These are phyloP conservation scores for Bolinopsis microptera DNA, from an alignment of 37 sponge, comb jelly and placozoan species.

Conservation along the genomic window DNA sequence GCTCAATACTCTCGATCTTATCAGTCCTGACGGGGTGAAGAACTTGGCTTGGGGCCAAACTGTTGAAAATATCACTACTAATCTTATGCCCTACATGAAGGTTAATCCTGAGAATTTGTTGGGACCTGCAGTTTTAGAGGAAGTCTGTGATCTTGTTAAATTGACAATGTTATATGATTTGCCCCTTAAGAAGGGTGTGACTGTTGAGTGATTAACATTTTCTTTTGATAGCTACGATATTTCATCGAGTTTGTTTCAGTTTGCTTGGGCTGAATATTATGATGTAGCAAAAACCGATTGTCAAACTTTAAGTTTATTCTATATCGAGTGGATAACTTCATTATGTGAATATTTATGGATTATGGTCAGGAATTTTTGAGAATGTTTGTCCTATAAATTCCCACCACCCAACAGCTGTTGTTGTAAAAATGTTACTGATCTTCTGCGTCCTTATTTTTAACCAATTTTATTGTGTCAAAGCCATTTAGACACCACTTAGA, in stretches of 20 bases:
- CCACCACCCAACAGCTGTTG: no score
- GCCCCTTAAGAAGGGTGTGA: not conserved
- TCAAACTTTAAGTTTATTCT: no score
- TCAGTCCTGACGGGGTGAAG: not conserved
- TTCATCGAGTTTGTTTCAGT: no score
- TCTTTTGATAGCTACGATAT: no score
- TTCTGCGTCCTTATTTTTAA: not conserved
- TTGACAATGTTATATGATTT: not conserved
- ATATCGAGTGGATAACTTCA: no score
- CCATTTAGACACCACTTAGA: no score
- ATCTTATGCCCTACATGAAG: conserved; percentile 3
- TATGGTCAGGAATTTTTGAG: no score
- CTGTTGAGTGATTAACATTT: not conserved
- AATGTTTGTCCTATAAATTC: no score
- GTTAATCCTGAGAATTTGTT: conserved; percentile 42
- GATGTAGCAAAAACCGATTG: no score
- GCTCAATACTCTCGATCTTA: conserved; percentile 52
- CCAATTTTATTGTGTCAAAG: no score
- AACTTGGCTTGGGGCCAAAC: conserved; percentile 57
- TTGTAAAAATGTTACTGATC: not conserved
- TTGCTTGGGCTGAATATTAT: no score
- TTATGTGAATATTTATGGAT: no score
- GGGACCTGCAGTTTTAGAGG: conserved; percentile 46
- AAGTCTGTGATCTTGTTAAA: not conserved
- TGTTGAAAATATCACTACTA: conserved; percentile 16